Percentiles rank a stretch among this genome's conserved stretches.
phyloP scores from a whole-genome alignment of 2,888 invertebrate genomes.

The Dasysyrphus tricinctus region DNA sequence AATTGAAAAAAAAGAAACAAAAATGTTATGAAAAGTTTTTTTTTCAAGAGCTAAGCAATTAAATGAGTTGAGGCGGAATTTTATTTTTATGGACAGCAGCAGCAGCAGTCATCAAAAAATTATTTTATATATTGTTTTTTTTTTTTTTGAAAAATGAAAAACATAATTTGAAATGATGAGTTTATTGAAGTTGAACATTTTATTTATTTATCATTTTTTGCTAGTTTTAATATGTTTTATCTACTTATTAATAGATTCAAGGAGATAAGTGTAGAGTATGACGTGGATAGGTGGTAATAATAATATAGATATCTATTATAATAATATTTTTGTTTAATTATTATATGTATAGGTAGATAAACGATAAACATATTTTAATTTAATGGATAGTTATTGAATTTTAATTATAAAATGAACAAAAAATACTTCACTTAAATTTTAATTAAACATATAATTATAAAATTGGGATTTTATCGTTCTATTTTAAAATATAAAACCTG shows the following conservation, averaged over 20 bases:
- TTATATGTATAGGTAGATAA: background rate
- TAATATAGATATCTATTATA: background rate
- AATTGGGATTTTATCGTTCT: no score
- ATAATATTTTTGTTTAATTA: background rate
- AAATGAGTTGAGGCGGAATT: constrained; percentile 43
- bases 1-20: constrained; percentile 1
- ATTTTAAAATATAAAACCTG: no score
- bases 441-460: no score
- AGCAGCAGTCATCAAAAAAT: constrained; percentile 28
- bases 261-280: background rate
- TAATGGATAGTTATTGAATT: no score
- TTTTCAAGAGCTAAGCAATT: constrained; percentile 41
- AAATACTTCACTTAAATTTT: no score
- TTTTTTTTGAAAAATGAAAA: background rate
- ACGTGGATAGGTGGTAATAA: background rate
- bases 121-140: background rate
- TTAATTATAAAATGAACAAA: no score
- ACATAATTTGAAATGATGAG: constrained; percentile 14
- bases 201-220: background rate
- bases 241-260: background rate
- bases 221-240: background rate
- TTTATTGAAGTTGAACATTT: constrained; percentile 28
- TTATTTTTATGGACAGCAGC: constrained; percentile 27
- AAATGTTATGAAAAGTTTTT: constrained; percentile 22
- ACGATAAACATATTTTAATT: constrained; percentile 1